Evolutionary conservation across 2,888 invertebrate genomes (phyloP), one percentile per base, ranked within the genome.

Genomic region (Meandrusa payeni): DNA sequence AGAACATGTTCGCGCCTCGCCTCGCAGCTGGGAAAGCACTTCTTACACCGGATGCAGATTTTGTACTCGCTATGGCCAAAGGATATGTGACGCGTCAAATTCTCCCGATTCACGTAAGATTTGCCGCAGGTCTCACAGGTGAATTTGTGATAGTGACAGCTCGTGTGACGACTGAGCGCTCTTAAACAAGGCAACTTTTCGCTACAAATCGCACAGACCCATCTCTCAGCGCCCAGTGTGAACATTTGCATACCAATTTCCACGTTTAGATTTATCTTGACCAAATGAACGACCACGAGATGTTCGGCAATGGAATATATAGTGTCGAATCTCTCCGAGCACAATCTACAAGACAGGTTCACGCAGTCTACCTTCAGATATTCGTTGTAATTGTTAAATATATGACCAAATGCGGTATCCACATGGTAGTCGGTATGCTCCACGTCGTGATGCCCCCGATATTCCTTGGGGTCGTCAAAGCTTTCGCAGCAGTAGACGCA

Each of bases 101-200:
- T 66, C 0, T 64, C 55, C 1, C 56, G 53, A 1, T 69, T 67
- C 0, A 71, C 57, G 12, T 73, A 81, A 1, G 74, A 69, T 36
- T 73, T 78, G 0, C 77, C 79, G 26, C 81, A 81, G 1, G 65
- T 62, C 29, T 78, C 75, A 32, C 81, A 81, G 0, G 72, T 74
- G 41, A 62, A 73, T 22, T 72, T 70, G 3, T 61, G 60, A 41
- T 65, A 81, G 47, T 81, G 81, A 12, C 62, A 59, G 6, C 66
- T 67, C 0, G 74, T 68, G 46, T 81, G 80, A 10, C 72, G 57
- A 36, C 75, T 76, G 6, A 82, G 56, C 15, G 63, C 54, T 0
- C 73, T 52, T 1, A 80, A 46, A 11, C 69, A 68, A 0, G 71
- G 62, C 4, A 61, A 52, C 26, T 72, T 73, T 0, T 52, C 41